Conservation (phyloP, 2,797 vertebrate genomes). For the Sebastes melanostomus region DNA sequence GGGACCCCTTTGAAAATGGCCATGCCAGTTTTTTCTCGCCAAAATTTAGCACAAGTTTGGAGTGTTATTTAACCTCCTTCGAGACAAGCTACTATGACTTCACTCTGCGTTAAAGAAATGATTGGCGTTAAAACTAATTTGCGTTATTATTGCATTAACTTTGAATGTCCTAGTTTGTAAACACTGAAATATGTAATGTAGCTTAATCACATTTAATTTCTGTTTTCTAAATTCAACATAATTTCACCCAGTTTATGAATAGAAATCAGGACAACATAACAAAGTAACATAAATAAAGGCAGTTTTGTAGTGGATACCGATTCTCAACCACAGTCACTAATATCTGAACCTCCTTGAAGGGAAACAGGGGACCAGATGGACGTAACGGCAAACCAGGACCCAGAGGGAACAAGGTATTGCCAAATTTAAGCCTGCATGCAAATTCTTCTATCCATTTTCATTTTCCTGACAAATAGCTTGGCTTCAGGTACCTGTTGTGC, state of each 20-base stretch:
- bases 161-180: not conserved
- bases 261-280: not conserved
- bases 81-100: no score
- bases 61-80: no score
- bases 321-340: slow-evolving; percentile 17
- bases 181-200: not conserved
- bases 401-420: slow-evolving; percentile 84
- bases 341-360: slow-evolving; percentile 77
- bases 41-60: no score
- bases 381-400: slow-evolving; percentile 80
- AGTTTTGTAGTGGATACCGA: not conserved
- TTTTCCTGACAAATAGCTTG: not conserved
- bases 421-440: not conserved
- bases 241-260: not conserved
- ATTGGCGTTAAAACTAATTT: no score
- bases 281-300: not conserved
- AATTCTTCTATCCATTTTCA: not conserved
- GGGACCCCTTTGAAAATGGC: no score
- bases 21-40: fast-evolving
- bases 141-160: no score
- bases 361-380: slow-evolving; percentile 85
- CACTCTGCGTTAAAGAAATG: no score
- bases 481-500: not conserved
- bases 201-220: not conserved
- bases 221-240: not conserved